Percentiles rank a stretch among this genome's conserved stretches.
phyloP scores from a whole-genome alignment of 2,113 vertebrate species.

The Conger conger region DNA sequence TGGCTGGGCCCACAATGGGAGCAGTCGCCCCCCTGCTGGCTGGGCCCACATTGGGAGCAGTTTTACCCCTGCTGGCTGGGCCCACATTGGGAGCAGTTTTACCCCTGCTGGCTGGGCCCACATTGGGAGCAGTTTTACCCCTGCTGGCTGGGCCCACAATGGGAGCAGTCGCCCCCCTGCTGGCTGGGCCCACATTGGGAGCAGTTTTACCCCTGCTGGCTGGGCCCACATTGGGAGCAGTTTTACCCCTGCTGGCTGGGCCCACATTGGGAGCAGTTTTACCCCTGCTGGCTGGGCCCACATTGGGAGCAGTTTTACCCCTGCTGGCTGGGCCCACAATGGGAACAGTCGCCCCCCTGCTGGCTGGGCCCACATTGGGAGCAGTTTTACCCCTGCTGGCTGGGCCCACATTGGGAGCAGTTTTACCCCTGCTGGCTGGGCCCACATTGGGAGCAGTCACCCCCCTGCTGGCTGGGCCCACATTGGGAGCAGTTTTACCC shows the following conservation, averaged over 20 bases:
- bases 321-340: slow-evolving; percentile 46
- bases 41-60: slow-evolving; percentile 65
- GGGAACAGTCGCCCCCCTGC: slow-evolving; percentile 59
- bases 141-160: slow-evolving; percentile 66
- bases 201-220: slow-evolving; percentile 57
- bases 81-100: slow-evolving; percentile 59
- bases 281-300: slow-evolving; percentile 49
- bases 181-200: no score
- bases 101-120: slow-evolving; percentile 51
- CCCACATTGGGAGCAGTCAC: no score
- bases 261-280: no score
- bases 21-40: slow-evolving; percentile 16
- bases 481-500: no score
- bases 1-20: slow-evolving; percentile 69
- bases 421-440: slow-evolving; percentile 51
- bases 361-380: no score
- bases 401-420: no score
- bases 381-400: slow-evolving; percentile 57
- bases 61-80: neutral
- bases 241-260: slow-evolving; percentile 51
- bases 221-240: no score
- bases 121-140: slow-evolving; percentile 51
- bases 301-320: no score
- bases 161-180: slow-evolving; percentile 57
- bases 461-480: slow-evolving; percentile 50